Percentiles rank a stretch among this genome's conserved stretches.
phyloP scores from a whole-genome alignment of 1,140 invertebrate genomes.

The Bombus breviceps region DNA sequence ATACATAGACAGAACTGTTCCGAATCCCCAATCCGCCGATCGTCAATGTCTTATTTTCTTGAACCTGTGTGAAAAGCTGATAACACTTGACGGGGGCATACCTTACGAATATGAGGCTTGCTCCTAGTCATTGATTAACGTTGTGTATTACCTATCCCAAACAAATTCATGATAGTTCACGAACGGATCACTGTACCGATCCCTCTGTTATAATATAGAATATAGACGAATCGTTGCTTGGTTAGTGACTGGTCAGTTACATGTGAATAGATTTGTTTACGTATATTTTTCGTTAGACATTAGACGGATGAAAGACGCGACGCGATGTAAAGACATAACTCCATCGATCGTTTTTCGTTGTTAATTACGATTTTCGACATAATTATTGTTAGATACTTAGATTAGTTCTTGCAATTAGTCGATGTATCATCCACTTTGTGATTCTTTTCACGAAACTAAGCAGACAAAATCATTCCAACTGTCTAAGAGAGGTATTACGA shows the following conservation, averaged over 20 bases:
- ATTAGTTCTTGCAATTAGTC: neutral
- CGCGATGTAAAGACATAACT: neutral
- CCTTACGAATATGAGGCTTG: slow-evolving; percentile 44
- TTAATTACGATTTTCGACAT: too few species aligned
- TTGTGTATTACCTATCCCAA: slow-evolving; percentile 54
- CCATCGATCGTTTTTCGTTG: neutral
- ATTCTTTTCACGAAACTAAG: neutral
- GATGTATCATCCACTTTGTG: neutral
- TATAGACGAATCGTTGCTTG: slow-evolving; percentile 23
- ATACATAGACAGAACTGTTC: slow-evolving; percentile 30
- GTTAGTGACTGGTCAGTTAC: neutral
- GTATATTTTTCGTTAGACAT: neutral
- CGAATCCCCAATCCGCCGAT: slow-evolving; percentile 55
- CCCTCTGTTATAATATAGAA: neutral
- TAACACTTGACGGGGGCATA: slow-evolving; percentile 41
- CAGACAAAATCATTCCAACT: neutral
- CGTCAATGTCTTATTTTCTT: slow-evolving; percentile 53
- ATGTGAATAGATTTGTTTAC: neutral
- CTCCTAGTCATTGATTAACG: slow-evolving; percentile 60
- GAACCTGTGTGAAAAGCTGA: slow-evolving; percentile 56
- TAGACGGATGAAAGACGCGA: neutral
- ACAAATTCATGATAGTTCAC: slow-evolving; percentile 1
- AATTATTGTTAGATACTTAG: too few species aligned
- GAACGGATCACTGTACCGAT: slow-evolving; percentile 20
- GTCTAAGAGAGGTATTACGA: slow-evolving; percentile 58